phyloP scores from a whole-genome alignment of 2,888 invertebrate genomes.

The Siphonodentalium dalli region DNA sequence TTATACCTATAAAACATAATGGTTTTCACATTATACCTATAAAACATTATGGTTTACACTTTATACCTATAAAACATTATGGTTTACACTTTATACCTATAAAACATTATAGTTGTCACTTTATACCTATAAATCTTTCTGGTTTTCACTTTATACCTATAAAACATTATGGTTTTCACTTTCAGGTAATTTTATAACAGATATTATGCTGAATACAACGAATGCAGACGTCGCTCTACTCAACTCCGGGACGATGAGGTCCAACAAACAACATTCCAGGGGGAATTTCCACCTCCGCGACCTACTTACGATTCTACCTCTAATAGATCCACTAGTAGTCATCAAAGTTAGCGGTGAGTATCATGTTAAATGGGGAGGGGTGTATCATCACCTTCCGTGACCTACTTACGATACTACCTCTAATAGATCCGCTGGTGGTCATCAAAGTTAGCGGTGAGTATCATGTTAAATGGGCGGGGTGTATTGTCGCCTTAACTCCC shows the following conservation, averaged over 20 bases:
- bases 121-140: conserved; percentile 66
- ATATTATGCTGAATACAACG: conserved; percentile 76
- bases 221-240: conserved; percentile 85
- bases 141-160: not conserved
- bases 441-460: conserved; percentile 75
- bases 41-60: not conserved
- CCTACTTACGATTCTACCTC: conserved; percentile 82
- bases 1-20: too few species aligned
- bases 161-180: conserved; percentile 5
- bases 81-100: not conserved
- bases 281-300: conserved; percentile 87
- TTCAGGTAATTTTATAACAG: conserved; percentile 70
- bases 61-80: not conserved
- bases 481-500: too few species aligned
- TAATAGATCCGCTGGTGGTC: conserved; percentile 83
- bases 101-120: not conserved
- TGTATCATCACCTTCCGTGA: conserved; percentile 86
- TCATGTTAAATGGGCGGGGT: too few species aligned
- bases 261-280: conserved; percentile 79
- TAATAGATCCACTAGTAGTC: conserved; percentile 83
- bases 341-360: conserved; percentile 74
- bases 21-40: too few species aligned
- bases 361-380: too few species aligned
- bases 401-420: conserved; percentile 82
- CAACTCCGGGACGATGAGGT: conserved; percentile 86